These are phyloP conservation scores for Atherix ibis DNA, from an alignment of 2,888 invertebrate species.

Conservation along the genomic window DNA sequence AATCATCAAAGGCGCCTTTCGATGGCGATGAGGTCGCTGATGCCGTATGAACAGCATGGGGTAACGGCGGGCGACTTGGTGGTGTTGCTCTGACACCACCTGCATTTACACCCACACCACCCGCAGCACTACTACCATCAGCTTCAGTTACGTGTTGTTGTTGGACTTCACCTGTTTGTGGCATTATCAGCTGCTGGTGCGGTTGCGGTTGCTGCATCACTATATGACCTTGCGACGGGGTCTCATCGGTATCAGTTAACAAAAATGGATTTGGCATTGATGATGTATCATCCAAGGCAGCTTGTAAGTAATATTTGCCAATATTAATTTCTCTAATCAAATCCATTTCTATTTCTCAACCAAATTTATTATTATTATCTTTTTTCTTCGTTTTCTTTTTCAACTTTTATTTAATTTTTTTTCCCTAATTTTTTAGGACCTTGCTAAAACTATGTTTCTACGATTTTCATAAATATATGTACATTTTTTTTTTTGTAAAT, in stretches of 20 bases:
- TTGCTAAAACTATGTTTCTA: too few relatives aligned
- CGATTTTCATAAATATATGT: too few relatives aligned
- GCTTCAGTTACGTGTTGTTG: conserved; percentile 15
- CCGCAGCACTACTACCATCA: conserved; percentile 4
- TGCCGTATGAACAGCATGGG: conserved; percentile 19
- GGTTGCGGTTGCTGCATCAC: conserved; percentile 8
- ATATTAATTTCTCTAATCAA: conserved; percentile 5
- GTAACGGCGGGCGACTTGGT: conserved; percentile 34
- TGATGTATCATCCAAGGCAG: conserved; percentile 16
- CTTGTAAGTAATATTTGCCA: conserved; percentile 12
- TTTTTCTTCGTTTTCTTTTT: not conserved
- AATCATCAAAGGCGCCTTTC: conserved; percentile 50
- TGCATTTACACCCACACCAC: conserved; percentile 6
- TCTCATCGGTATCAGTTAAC: conserved; percentile 17
- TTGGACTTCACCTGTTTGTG: conserved; percentile 1
- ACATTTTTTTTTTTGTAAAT: too few relatives aligned
- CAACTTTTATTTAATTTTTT: not conserved
- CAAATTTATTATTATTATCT: not conserved
- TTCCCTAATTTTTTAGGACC: too few relatives aligned
- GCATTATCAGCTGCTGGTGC: conserved; percentile 10
- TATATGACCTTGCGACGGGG: conserved; percentile 7
- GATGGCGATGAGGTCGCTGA: conserved; percentile 24
- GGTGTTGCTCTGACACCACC: conserved; percentile 9
- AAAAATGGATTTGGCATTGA: conserved; percentile 32
- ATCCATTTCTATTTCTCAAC: not conserved